A percentile compares a stretch with the other conserved stretches of the same genome.
Evolutionary conservation across 2,797 vertebrate species (phyloP).

Genomic region (Xyrichtys novacula): DNA sequence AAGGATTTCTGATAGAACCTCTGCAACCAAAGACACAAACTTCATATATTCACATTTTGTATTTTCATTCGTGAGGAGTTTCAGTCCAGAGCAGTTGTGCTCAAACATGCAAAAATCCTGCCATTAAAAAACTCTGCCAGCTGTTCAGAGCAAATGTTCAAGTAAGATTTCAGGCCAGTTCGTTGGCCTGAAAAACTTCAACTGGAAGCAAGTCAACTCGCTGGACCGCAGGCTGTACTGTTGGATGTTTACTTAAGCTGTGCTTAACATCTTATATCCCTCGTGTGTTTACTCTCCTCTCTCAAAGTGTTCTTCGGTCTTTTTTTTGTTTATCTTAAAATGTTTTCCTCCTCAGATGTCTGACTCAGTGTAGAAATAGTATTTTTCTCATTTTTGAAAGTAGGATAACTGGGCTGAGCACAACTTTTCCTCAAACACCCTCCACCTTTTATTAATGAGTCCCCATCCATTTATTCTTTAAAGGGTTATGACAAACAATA

Average conservation of each 20-base stretch:
- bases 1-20: not conserved
- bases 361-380: not conserved
- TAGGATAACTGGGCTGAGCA: not conserved
- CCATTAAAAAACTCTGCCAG: conserved; percentile 26
- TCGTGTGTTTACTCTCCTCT: conserved; percentile 13
- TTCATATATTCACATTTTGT: conserved; percentile 22
- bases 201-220: conserved; percentile 45
- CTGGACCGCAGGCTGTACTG: conserved; percentile 6
- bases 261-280: conserved; percentile 19
- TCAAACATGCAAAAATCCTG: conserved; percentile 24
- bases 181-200: conserved; percentile 27
- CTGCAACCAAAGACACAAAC: conserved; percentile 5
- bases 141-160: conserved; percentile 28
- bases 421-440: not conserved
- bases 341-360: not conserved
- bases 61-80: conserved; percentile 25
- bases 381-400: not conserved
- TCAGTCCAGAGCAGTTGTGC: conserved; percentile 14
- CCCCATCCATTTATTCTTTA: not conserved
- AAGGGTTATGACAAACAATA: not conserved
- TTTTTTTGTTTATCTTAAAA: conserved; percentile 3
- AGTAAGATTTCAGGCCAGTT: conserved; percentile 38
- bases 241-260: conserved; percentile 31
- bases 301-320: not conserved
- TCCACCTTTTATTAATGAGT: not conserved